A percentile compares a stretch with the other conserved stretches of the same genome.
phyloP scores from a whole-genome alignment of 2,888 invertebrate species.

The Unio pictorum region DNA sequence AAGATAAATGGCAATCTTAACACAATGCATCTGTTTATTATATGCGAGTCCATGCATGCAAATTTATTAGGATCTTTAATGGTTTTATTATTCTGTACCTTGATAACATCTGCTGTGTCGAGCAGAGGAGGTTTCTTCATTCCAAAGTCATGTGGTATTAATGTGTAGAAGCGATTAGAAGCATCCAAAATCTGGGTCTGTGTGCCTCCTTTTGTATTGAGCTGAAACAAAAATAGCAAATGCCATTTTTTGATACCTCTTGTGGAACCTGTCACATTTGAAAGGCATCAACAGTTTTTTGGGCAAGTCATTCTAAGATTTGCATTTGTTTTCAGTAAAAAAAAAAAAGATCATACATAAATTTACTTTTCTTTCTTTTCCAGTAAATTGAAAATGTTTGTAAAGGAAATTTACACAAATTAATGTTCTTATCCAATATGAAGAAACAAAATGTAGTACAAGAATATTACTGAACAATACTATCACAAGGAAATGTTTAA shows the following conservation, averaged over 20 bases:
- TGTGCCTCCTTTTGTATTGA: conserved; percentile 71
- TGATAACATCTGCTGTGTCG: conserved; percentile 82
- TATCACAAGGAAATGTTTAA: too few relatives aligned
- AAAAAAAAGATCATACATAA: not conserved
- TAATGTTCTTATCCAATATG: too few relatives aligned
- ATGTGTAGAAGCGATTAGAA: conserved; percentile 94
- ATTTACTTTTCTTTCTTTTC: not conserved
- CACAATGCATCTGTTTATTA: not conserved
- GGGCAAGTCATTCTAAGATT: too few relatives aligned
- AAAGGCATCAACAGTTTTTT: too few relatives aligned
- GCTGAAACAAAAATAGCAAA: conserved; percentile 36
- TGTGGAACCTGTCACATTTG: not conserved
- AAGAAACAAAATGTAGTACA: too few relatives aligned
- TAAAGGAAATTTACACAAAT: too few relatives aligned
- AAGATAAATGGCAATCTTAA: too few relatives aligned
- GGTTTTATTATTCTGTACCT: conserved; percentile 52
- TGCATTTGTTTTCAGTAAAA: not conserved
- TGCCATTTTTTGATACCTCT: not conserved
- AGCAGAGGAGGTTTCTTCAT: conserved; percentile 86
- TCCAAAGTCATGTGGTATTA: conserved; percentile 96
- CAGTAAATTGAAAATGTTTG: too few relatives aligned
- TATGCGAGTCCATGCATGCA: not conserved
- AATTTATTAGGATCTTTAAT: not conserved
- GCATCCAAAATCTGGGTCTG: conserved; percentile 81
- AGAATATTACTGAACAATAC: too few relatives aligned